Evolutionary conservation across 2,888 invertebrate species (phyloP).

Genomic region (Cheilosia pagana): DNA sequence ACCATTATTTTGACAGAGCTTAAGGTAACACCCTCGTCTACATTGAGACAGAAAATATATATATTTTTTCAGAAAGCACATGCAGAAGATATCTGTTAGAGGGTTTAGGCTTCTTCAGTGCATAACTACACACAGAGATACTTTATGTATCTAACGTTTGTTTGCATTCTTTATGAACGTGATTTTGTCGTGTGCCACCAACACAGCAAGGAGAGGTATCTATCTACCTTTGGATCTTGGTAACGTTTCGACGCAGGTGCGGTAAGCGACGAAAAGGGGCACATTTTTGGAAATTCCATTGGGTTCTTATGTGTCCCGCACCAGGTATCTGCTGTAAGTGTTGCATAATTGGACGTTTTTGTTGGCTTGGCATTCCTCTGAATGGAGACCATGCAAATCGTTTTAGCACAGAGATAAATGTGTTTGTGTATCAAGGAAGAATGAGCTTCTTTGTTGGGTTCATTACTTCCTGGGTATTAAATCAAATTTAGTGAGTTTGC

Average conservation of each 20-base stretch:
- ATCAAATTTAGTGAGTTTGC: constrained; percentile 57
- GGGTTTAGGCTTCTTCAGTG: neutral
- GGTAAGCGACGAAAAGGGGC: neutral
- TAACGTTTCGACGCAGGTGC: constrained; percentile 10
- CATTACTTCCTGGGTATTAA: constrained; percentile 56
- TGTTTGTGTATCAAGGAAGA: neutral
- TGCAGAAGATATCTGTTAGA: neutral
- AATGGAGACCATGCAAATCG: constrained; percentile 22
- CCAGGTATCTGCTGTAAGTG: neutral
- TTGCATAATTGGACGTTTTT: constrained; percentile 41
- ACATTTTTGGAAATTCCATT: constrained; percentile 4
- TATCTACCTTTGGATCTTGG: neutral
- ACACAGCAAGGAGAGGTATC: neutral
- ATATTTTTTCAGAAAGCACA: neutral
- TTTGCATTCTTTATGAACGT: constrained; percentile 25
- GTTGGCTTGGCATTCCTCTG: constrained; percentile 17
- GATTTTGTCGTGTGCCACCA: constrained; percentile 31
- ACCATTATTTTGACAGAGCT: constrained; percentile 23
- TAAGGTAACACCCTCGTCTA: neutral
- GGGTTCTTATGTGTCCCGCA: constrained; percentile 2
- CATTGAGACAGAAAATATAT: neutral
- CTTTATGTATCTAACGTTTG: constrained; percentile 31
- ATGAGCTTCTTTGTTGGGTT: constrained; percentile 45
- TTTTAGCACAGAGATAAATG: constrained; percentile 4
- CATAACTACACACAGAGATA: constrained; percentile 1